A percentile compares a stretch with the other conserved stretches of the same genome.
These are phyloP conservation scores for Carassius gibelio DNA, from an alignment of 2,113 vertebrate species.

Conservation along the genomic window DNA sequence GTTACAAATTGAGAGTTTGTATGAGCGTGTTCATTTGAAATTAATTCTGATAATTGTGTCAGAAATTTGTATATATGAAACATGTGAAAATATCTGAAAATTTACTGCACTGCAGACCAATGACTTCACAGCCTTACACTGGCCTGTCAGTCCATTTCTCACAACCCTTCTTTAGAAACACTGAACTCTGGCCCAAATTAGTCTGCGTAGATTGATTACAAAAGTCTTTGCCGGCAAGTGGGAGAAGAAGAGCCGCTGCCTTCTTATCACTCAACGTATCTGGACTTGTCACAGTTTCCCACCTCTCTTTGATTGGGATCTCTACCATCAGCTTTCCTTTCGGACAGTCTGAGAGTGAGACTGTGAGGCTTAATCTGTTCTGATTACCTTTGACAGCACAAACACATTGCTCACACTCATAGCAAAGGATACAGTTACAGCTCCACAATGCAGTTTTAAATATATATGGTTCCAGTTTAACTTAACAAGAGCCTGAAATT, in stretches of 20 bases:
- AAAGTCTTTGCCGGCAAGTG: conserved; percentile 32
- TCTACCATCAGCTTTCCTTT: conserved; percentile 27
- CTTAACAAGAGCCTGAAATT: conserved; percentile 17
- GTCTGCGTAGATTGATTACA: conserved; percentile 39
- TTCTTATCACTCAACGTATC: conserved; percentile 48
- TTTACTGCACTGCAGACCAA: background rate
- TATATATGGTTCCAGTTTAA: background rate
- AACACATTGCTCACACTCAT: background rate
- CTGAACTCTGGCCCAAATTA: conserved; percentile 36
- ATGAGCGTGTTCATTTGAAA: background rate
- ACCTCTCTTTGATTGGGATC: conserved; percentile 44
- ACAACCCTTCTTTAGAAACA: background rate
- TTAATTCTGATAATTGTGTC: background rate
- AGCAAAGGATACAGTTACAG: background rate
- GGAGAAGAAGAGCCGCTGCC: conserved; percentile 9
- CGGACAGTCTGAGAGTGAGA: conserved; percentile 6
- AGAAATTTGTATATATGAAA: background rate
- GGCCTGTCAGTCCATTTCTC: background rate
- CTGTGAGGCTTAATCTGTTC: conserved; percentile 13
- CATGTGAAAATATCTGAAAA: too few species aligned
- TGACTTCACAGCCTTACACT: background rate
- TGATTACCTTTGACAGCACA: conserved; percentile 23
- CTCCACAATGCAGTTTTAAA: background rate
- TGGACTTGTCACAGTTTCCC: conserved; percentile 46
- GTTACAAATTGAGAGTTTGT: background rate